Base-by-base conservation (phyloP, 2,797 vertebrate species). In the Microchirus variegatus region DNA sequence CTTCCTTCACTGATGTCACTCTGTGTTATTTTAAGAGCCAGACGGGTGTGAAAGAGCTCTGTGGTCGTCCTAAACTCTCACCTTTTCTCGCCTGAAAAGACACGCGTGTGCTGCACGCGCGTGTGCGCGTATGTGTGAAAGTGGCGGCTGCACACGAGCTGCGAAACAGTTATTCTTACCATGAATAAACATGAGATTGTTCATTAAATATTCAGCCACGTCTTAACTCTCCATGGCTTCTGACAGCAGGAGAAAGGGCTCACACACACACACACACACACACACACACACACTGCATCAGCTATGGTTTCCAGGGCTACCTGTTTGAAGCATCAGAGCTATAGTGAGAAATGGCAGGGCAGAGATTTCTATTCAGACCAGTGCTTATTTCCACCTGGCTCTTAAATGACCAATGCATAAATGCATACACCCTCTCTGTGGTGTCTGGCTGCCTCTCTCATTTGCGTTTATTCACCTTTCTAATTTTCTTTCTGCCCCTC, bases 141-240 rank as follows among this genome's bases (percentile, higher is more conserved):
- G 69, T 11, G 53, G 63, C 57, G 70, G 52, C 63, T 16, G 7
- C 69, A 69, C 71, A 76, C 73, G 75, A 60, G 56, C 73, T 66
- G 71, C 10, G 15, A 86, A 86, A 88, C 80, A 67, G 78, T 83
- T 86, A 83, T 88, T 89, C 73, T 77, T 61, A 0, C 9, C 61
- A 84, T 93, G 85, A 92, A 92, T 90, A 92, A 90, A 89, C 89
- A 92, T 90, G 75, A 89, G 74, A 42, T 63, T 53, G 58, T 62
- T 88, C 80, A 85, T 92, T 91, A 90, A 93, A 90, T 90, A 93
- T 94, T 89, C 88, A 93, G 82, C 81, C 74, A 59, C 61, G 54
- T 91, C 85, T 88, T 91, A 89, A 91, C 89, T 83, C 89, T 19
- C 81, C 81, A 69, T 81, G 80, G 82, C 73, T 89, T 82, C 85